Base-by-base conservation (phyloP, 2,888 invertebrate genomes). In the Coecobrya sp. region DNA sequence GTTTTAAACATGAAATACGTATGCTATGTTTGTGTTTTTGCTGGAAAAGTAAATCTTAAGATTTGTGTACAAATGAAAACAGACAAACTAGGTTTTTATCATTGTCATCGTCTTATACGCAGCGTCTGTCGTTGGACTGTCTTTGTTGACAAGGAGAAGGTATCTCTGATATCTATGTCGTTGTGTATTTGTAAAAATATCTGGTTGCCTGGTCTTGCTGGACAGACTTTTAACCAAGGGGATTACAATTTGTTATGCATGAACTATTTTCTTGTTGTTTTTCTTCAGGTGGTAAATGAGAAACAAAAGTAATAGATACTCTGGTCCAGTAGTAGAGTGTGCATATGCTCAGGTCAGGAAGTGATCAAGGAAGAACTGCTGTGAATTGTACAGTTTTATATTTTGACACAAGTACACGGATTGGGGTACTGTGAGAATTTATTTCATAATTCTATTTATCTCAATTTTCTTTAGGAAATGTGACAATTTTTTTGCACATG, bases 221-320 rank as follows among this genome's bases (percentile, higher is more conserved):
- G 49, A 13, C 25, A 42, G 19, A 45, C 79, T 79, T 16, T 36
- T 22, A 49, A 49, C 27, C 52, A 1, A 16, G 19, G n/a, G 82
- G 82, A 82, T 82, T 82, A 82, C 82, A 82, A 82, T 82, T 82
- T 82, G 82, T 82, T 82, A 82, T 82, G 82, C 82, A 82, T 82
- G 82, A 82, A 49, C 42, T 7, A 42, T 42, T n/a, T n/a, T n/a
- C n/a, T n/a, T n/a, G n/a, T n/a, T n/a, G n/a, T n/a, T n/a, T n/a
- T n/a, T n/a, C n/a, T n/a, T n/a, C n/a, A n/a, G n/a, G n/a, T n/a
- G n/a, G n/a, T n/a, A n/a, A n/a, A n/a, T n/a, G n/a, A n/a, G n/a
- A n/a, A n/a, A n/a, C n/a, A n/a, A n/a, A n/a, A n/a, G n/a, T n/a
- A n/a, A n/a, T n/a, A n/a, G n/a, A n/a, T n/a, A n/a, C n/a, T n/a